These are phyloP conservation scores for Poeciliopsis gracilis DNA, from an alignment of 2,797 vertebrate genomes.

Conservation along the genomic window DNA sequence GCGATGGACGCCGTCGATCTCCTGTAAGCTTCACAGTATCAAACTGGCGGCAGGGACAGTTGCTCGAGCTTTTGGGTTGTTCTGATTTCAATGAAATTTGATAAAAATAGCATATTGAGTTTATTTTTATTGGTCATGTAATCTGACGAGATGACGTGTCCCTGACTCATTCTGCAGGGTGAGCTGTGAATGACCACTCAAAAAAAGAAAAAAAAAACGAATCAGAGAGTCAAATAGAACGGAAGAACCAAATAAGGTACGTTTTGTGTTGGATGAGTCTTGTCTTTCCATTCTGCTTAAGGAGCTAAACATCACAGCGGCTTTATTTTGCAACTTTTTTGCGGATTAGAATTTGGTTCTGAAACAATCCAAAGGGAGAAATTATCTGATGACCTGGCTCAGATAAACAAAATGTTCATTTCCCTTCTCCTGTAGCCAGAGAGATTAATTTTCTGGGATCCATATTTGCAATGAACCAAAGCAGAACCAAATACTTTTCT, in stretches of 20 bases:
- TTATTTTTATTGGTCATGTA: neutral
- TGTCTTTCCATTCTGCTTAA: neutral
- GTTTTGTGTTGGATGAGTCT: neutral
- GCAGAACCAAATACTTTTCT: neutral
- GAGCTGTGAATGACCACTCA: neutral
- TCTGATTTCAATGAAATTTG: neutral
- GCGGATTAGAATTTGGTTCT: neutral
- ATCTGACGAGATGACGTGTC: neutral
- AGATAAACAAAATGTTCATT: neutral
- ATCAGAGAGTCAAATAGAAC: neutral
- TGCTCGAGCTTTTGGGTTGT: neutral
- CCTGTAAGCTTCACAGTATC: neutral
- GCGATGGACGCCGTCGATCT: neutral
- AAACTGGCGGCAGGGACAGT: neutral
- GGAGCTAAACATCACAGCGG: neutral
- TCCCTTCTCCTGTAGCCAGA: neutral
- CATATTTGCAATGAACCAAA: neutral
- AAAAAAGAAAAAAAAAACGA: neutral
- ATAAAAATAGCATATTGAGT: neutral
- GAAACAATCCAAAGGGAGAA: neutral
- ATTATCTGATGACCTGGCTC: neutral
- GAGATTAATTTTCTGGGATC: too few relatives aligned
- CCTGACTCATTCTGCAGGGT: neutral
- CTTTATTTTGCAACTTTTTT: neutral
- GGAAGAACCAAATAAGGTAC: neutral